Evolutionary conservation across 2,797 vertebrate genomes (phyloP), one percentile per base, ranked within the genome.

Genomic region (Sebastes glaucus): DNA sequence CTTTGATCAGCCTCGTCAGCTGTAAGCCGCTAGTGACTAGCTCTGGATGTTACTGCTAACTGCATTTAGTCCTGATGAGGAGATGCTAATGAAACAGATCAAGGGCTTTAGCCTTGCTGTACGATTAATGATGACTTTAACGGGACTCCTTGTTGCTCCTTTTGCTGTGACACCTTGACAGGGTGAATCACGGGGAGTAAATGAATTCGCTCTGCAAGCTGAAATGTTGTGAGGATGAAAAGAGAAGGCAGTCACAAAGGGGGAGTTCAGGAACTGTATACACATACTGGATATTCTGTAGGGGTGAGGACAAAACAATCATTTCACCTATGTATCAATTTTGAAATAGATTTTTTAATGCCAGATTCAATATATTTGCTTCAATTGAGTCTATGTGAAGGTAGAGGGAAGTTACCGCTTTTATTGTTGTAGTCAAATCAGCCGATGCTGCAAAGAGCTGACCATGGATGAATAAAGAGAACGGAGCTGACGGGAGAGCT

Each of bases 1-100:
- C 83, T 92, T 92, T 90, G 88, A 93, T 92, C 87, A 81, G 70
- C 68, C 80, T 63, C 11, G 53, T 82, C 83, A 74, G 76, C 74
- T 68, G 64, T 74, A 80, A 89, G 87, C 85, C 63, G n/a, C 81
- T 28, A 61, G 84, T 87, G 83, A 84, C 87, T 78, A 38, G 64
- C 70, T 64, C 77, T 83, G 56, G 74, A 84, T 90, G 82, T 75
- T 88, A 32, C 70, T 56, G 68, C 84, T 88, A 87, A 83, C 84
- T 86, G 80, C 78, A 63, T 89, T 89, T 86, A 90, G 82, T 83
- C 78, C 77, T 79, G 55, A 83, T 88, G 87, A 89, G 69, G 53
- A 83, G 85, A 91, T 89, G 88, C 88, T 91, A 92, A 92, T 92
- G 82, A 90, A 88, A 86, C 74, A 91, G 88, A 90, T 92, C 86